Evolutionary conservation across 35 echinoderm and acorn worm species (phyloP), one percentile per base, ranked within the genome.

Genomic region (Holothuria glaberrima): DNA sequence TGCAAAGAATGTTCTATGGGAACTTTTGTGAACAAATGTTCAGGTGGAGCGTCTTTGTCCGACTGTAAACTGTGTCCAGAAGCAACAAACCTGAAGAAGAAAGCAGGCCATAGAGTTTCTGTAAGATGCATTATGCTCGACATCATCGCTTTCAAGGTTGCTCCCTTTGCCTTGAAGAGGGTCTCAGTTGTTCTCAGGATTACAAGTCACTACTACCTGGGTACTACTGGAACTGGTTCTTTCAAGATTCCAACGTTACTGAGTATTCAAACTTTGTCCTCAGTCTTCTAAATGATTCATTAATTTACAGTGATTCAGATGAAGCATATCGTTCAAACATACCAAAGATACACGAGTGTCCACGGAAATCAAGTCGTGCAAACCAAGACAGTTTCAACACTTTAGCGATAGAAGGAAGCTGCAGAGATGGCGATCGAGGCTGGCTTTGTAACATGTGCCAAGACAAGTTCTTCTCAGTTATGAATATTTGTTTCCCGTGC

Each of bases 41-140:
- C 18, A 38, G 76, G 59, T 0, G 90, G 90, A 14, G 79, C 41
- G 19, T 76, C 22, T 9, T 30, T 50, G 59, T 14, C 59, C 10
- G 63, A 91, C 30, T 91, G 90, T 57, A 52, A 82, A 12, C 63
- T 85, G n/a, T 91, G 90, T 72, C 90, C 90, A 17, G 79, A 38
- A 57, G 90, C 78, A 31, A 91, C 90, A 1, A 46, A 91, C 45
- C 79, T 85, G 22, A 57, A 35, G 10, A 54, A 27, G 1, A 5
- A 48, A n/a, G 90, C 90, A 27, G 79, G 76, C 20, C 84, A 54
- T 58, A 78, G 90, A 1, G 90, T 85, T 81, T 45, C 16, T 91
- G 90, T 82, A 58, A 66, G 20, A 57, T 71, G 4, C 68, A 84
- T 57, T 85, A 84, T 57, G 45, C 38, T 20, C 76, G 90, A 25